These are phyloP conservation scores for Chaenocephalus aceratus DNA, from an alignment of 2,113 vertebrate species.

Conservation along the genomic window DNA sequence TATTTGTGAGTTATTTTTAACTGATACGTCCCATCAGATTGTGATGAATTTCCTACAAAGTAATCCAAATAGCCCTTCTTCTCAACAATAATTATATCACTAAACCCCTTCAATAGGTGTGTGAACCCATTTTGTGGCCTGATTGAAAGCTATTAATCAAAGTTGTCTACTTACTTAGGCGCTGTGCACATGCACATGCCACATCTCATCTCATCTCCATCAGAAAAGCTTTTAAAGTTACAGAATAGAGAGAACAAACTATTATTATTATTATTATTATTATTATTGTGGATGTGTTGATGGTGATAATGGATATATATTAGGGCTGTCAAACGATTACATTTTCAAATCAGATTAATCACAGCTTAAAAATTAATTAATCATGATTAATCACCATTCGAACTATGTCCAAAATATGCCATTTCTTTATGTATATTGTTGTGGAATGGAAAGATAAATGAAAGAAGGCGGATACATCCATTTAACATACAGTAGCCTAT, in stretches of 20 bases:
- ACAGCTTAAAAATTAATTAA: no score
- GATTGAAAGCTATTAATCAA: slow-evolving; percentile 82
- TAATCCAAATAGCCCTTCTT: slow-evolving; percentile 60
- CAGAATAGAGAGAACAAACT: slow-evolving; percentile 15
- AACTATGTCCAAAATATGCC: no score
- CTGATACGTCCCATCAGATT: slow-evolving; percentile 55
- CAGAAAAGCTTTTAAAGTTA: background rate
- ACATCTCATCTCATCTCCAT: slow-evolving; percentile 4
- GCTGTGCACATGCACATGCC: background rate
- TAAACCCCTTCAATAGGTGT: slow-evolving; percentile 65
- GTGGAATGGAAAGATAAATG: no score
- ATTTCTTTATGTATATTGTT: no score
- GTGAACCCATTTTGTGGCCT: slow-evolving; percentile 69
- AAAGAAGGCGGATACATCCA: no score
- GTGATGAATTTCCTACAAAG: slow-evolving; percentile 64
- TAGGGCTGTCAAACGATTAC: no score
- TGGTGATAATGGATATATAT: background rate
- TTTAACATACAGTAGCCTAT: no score
- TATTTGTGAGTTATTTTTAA: slow-evolving; percentile 48
- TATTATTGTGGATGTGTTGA: background rate
- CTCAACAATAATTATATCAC: slow-evolving; percentile 71
- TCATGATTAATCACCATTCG: no score
- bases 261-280: no score
- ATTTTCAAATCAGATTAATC: no score
- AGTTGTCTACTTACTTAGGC: slow-evolving; percentile 35